Percentiles rank a stretch among this genome's conserved stretches.
phyloP scores from a whole-genome alignment of 2,113 vertebrate genomes.

The Pygathrix nemaeus region DNA sequence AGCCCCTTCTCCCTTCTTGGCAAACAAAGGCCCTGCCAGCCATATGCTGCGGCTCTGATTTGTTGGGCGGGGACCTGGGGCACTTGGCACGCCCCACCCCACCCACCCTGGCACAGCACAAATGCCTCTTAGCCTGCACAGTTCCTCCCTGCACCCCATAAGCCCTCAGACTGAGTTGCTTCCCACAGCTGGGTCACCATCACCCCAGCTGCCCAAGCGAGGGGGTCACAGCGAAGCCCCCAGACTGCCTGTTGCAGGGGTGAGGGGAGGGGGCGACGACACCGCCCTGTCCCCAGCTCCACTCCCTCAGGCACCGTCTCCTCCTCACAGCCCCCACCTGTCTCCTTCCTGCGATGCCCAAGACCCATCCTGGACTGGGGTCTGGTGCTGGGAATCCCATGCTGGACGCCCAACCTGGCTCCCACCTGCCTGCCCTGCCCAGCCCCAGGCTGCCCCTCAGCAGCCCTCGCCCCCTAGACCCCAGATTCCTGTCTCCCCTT shows the following conservation, averaged over 20 bases:
- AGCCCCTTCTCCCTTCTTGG: not conserved
- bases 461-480: not conserved
- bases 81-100: not conserved
- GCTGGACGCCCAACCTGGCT: not conserved
- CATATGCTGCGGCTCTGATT: constrained; percentile 47
- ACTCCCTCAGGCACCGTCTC: not conserved
- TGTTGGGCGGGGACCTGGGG: not conserved
- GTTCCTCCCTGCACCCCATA: not conserved
- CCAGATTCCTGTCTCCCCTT: not conserved
- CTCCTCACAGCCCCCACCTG: accelerated
- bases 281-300: not conserved
- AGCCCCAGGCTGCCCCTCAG: not conserved
- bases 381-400: not conserved
- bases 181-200: not conserved
- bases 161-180: accelerated
- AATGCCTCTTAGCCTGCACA: accelerated
- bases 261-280: accelerated
- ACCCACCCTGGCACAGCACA: not conserved
- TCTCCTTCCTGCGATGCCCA: not conserved
- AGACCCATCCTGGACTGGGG: not conserved
- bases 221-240: not conserved
- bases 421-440: too few species aligned
- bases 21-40: constrained; percentile 17
- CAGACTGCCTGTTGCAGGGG: too few species aligned
- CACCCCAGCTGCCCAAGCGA: not conserved